Conservation (phyloP, 2,888 invertebrate genomes). For the Erannis defoliaria region DNA sequence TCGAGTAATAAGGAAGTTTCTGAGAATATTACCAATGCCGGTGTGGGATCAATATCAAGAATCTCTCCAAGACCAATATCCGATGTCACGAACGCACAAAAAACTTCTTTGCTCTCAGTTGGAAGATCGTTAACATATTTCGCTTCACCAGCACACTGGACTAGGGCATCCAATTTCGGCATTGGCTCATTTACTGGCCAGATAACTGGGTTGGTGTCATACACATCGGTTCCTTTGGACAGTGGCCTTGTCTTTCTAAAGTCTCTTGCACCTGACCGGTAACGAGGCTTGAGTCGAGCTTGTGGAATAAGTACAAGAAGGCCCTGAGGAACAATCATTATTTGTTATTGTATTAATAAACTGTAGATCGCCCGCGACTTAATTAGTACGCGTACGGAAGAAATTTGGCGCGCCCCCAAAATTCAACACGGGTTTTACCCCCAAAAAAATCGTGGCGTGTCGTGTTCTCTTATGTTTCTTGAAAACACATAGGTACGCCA, state of each 20-base stretch:
- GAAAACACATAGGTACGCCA: no score
- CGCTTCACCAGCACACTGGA: slow-evolving; percentile 89
- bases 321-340: slow-evolving; percentile 64
- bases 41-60: slow-evolving; percentile 85
- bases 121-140: slow-evolving; percentile 88
- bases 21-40: slow-evolving; percentile 86
- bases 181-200: slow-evolving; percentile 90
- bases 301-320: slow-evolving; percentile 82
- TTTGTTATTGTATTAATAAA: no score
- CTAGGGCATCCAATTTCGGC: slow-evolving; percentile 87
- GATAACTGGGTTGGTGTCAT: slow-evolving; percentile 87
- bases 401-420: no score
- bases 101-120: slow-evolving; percentile 87
- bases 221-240: slow-evolving; percentile 88
- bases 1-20: no score
- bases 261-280: slow-evolving; percentile 81
- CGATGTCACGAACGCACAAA: slow-evolving; percentile 88
- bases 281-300: slow-evolving; percentile 70
- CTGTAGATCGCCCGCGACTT: no score
- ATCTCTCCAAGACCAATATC: slow-evolving; percentile 86
- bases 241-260: slow-evolving; percentile 83
- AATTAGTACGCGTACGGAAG: no score
- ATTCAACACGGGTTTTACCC: no score
- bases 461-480: no score
- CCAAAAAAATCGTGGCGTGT: no score